Evolutionary conservation across 2,888 invertebrate genomes (phyloP), one percentile per base, ranked within the genome.

Genomic region (Branchipolynoe longqiensis): DNA sequence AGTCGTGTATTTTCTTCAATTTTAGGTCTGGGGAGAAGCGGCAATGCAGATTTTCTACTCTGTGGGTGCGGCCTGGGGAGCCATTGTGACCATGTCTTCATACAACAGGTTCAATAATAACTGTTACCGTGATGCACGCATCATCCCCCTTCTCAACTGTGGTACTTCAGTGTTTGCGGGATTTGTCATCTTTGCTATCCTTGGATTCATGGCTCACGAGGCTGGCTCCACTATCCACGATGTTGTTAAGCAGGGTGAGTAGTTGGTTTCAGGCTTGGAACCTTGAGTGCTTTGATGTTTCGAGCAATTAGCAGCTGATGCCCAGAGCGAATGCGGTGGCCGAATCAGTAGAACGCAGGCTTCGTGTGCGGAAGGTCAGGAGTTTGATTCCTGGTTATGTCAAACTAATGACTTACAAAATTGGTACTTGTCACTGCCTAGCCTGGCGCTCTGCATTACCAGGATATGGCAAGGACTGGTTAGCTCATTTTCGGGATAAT

Each of bases 161-260:
- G 90, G 90, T 28, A 93, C 93, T 4, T 91, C 91, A 88, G 90
- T 93, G 4, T 93, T 92, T 89, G 93, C 93, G 86, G 93, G 93
- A 4, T 92, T 92, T 87, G 92, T 93, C 81, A 93, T 93, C 74
- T 93, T 93, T 88, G 91, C 92, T 54, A 91, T 93, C 73, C 90
- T 93, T 56, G 97, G 97, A 0, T 96, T 96, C 59, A 94, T 94
- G 94, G 93, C 94, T 1, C 90, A 93, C 87, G 92, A 93, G 85
- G 90, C 93, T 40, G 90, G 91, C 38, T 89, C 91, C 12, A 90
- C 90, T 31, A 91, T 94, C 8, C 92, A 93, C 41, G 90, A 93
- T 78, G 93, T 94, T 28, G 94, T 94, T 22, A 92, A 91, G 58
- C 91, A 93, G 87, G 93, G 94, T 93, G 87, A 40, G 48, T 48